Evolutionary conservation across 2,797 vertebrate species (phyloP), one percentile per base, ranked within the genome.

Genomic region (Catamblyrhynchus diadema): DNA sequence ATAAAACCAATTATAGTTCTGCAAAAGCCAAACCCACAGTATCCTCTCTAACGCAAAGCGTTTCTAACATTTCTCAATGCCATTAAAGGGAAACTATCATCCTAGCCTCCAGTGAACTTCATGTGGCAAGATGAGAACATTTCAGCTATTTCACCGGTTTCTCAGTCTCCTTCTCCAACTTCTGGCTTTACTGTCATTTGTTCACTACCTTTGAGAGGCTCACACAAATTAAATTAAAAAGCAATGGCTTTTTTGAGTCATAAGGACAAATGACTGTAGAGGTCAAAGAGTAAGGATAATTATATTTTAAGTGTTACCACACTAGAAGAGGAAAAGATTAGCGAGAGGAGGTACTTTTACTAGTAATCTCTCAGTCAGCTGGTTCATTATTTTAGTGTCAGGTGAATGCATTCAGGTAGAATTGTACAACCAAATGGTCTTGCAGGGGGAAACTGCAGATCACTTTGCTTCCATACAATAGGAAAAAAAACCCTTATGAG

Each of bases 11-110:
- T 74, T 73, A 67, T 2, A 0, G 48, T 39, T 84, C 35, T 87
- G 50, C 61, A 74, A 72, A 95, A 87, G 22, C 54, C 53, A 44
- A 95, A 92, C 5, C 39, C 67, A 69, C 69, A 89, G 50, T 61
- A 72, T 51, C 69, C 23, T 59, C 33, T 57, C 65, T 74, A 74
- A 60, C 20, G 66, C 12, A 61, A 64, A 33, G 10, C 3, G 0
- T 59, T 91, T 56, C 22, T 39, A 60, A 4, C 28, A 27, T 57
- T 92, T 86, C 65, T 74, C 65, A 59, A 30, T 54, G 67, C 17
- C 27, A 33, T 78, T 62, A 69, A 93, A 95, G 42, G 14, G n/a
- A 77, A 23, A 47, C 57, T 64, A 21, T n/a, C 42, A 41, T 20
- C 42, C 47, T 50, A 17, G 82, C 17, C 10, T 44, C 41, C 57